Percentiles rank a stretch among this genome's conserved stretches.
phyloP scores from a whole-genome alignment of 2,888 invertebrate genomes.

The Mayetiola destructor region DNA sequence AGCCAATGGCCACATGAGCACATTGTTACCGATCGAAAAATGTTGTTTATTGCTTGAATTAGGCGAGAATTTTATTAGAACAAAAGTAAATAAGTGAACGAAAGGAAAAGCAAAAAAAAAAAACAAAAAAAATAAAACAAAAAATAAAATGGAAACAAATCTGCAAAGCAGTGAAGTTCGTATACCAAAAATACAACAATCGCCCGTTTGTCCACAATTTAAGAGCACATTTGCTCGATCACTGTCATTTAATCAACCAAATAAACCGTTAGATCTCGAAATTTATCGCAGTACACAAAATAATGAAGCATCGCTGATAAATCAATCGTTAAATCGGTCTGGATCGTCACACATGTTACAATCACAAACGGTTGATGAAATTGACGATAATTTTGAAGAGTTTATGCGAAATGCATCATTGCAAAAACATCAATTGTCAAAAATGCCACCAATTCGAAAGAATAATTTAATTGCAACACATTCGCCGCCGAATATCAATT shows the following conservation, averaged over 20 bases:
- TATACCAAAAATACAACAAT: slow-evolving; percentile 24
- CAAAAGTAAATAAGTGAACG: no score
- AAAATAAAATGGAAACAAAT: slow-evolving; percentile 19
- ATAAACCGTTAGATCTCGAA: slow-evolving; percentile 34
- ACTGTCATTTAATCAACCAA: slow-evolving; percentile 32
- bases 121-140: no score
- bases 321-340: background rate
- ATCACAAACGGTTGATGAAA: background rate
- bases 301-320: background rate
- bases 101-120: no score
- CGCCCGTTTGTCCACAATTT: slow-evolving; percentile 36
- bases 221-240: slow-evolving; percentile 42
- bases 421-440: background rate
- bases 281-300: slow-evolving; percentile 19
- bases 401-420: background rate
- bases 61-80: no score
- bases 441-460: background rate
- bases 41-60: no score
- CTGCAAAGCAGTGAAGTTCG: slow-evolving; percentile 20
- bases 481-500: background rate
- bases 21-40: no score
- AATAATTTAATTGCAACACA: background rate
- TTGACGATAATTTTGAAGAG: slow-evolving; percentile 3
- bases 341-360: background rate
- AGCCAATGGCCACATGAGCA: no score